Percentiles rank a stretch among this genome's conserved stretches.
These are phyloP conservation scores for Tilapia sparmanii DNA, from an alignment of 2,113 vertebrate species.

Conservation along the genomic window DNA sequence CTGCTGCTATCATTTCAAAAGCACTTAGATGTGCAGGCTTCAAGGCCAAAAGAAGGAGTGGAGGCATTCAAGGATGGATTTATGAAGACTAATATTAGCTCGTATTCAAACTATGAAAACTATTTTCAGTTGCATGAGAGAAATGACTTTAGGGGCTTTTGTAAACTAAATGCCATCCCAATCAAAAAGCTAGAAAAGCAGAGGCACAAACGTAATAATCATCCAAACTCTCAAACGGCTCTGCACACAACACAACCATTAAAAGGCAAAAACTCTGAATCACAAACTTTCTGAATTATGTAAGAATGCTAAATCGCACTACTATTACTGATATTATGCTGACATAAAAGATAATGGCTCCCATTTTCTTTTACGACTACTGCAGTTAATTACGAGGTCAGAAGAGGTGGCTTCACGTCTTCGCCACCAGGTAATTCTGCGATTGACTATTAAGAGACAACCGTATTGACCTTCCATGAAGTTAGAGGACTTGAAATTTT, in stretches of 20 bases:
- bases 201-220: background rate
- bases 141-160: slow-evolving; percentile 12
- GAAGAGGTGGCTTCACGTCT: background rate
- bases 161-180: slow-evolving; percentile 16
- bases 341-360: background rate
- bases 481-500: background rate
- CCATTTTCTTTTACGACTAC: background rate
- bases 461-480: background rate
- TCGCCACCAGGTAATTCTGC: background rate
- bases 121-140: slow-evolving; percentile 21
- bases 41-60: slow-evolving; percentile 43
- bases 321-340: background rate
- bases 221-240: background rate
- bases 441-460: background rate
- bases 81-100: slow-evolving; percentile 56
- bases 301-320: background rate
- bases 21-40: slow-evolving; percentile 54
- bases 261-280: background rate
- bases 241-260: background rate
- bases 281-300: slow-evolving; percentile 5
- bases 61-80: slow-evolving; percentile 36
- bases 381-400: background rate
- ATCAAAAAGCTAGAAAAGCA: slow-evolving; percentile 8
- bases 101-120: slow-evolving; percentile 28
- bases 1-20: slow-evolving; percentile 53